Base-by-base conservation (phyloP, 2,113 vertebrate genomes). In the Percina caprodes region DNA sequence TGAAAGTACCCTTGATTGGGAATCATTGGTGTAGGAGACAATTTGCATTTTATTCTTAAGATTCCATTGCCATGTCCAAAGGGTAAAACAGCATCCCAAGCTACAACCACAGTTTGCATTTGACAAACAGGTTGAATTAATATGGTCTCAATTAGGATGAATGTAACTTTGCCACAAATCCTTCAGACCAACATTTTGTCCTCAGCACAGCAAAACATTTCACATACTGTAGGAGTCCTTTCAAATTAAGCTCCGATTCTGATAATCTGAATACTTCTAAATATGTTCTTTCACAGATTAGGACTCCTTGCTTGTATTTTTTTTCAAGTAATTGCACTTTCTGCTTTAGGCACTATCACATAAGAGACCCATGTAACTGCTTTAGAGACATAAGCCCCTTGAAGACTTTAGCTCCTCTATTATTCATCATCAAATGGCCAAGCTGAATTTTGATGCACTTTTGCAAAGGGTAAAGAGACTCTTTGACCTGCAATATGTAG, bases 291-390 rank as follows among this genome's bases (percentile, higher is more conserved):
- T 42, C 26, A 35, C 67, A 78, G 74, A 83, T 82, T 73, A 76
- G 11, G 16, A 59, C 72, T 74, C 45, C 73, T 54, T 59, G 60
- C 70, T 72, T 83, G 73, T 88, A 69, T 56, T n/a, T 30, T 82
- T 83, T 70, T 39, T 68, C 4, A 78, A 74, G 74, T 91, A 91
- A 93, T 90, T 93, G 86, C 76, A 76, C 81, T 93, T 88, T 93
- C 72, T 86, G 89, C 90, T 83, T 80, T 21, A 70, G 89, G 88
- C 81, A 71, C 78, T 51, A 69, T 84, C 78, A 74, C 87, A 82
- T 93, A 80, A 84, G 89, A 90, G 88, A 91, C 84, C 77, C 58
- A 65, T 83, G 79, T 66, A 79, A 85, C 86, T 79, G 69, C 67
- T 93, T 91, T 89, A 89, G 80, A 80, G 72, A 89, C 71, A 81